Conservation (phyloP, 2,888 invertebrate genomes). For the Tryphoninae sp. region DNA sequence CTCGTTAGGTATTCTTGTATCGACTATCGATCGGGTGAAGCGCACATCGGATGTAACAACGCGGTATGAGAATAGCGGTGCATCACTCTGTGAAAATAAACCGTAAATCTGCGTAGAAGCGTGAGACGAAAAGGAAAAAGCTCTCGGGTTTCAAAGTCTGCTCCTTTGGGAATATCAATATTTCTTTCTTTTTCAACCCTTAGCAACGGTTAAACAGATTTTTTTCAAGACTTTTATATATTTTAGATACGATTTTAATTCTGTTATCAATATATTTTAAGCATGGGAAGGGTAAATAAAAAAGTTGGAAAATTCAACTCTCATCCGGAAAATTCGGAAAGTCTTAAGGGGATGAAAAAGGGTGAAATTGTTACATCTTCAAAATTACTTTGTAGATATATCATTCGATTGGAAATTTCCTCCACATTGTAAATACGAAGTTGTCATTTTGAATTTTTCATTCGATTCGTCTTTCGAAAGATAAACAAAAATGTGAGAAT, state of each 20-base stretch:
- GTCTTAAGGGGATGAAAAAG: too few species aligned
- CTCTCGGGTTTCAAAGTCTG: background rate
- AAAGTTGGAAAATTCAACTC: too few species aligned
- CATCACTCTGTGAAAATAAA: background rate
- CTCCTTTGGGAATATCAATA: background rate
- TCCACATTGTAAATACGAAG: too few species aligned
- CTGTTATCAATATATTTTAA: too few species aligned
- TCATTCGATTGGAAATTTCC: background rate
- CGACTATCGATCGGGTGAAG: constrained; percentile 58
- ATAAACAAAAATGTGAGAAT: background rate
- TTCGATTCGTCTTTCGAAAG: background rate
- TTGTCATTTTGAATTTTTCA: background rate
- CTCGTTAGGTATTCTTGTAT: constrained; percentile 53
- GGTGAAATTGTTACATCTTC: too few species aligned
- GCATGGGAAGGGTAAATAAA: too few species aligned
- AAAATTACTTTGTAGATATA: too few species aligned
- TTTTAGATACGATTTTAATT: too few species aligned
- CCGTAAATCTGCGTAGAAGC: constrained; percentile 11
- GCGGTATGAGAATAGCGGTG: constrained; percentile 3
- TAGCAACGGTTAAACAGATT: too few species aligned
- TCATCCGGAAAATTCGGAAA: too few species aligned
- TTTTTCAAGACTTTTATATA: too few species aligned
- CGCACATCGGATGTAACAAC: constrained; percentile 22
- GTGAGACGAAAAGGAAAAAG: constrained; percentile 50
- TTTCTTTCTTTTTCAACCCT: too few species aligned